Base-by-base conservation (phyloP, 2,888 invertebrate genomes). In the Atethmia centrago region DNA sequence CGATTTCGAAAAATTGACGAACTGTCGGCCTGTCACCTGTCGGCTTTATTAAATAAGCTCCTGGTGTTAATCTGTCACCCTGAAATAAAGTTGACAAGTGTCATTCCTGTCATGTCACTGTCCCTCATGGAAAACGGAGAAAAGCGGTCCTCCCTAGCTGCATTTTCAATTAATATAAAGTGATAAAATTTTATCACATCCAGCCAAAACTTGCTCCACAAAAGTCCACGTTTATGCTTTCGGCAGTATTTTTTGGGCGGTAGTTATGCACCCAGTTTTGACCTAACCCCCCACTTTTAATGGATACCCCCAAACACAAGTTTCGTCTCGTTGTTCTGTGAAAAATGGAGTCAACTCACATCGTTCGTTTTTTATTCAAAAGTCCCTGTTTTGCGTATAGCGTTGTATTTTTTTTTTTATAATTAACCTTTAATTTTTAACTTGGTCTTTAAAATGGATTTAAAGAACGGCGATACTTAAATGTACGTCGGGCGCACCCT, bases 251-350 rank as follows among this genome's bases (percentile, higher is more conserved):
- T 59, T 85, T 84, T 77, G 49, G 61, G 45, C 16, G 28, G 58
- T 70, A 62, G 65, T 72, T 68, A 7, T 51, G 72, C 62, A 36
- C 58, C 53, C 61, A 58, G 66, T 78, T 84, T 69, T 74, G 71
- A 72, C 77, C 66, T 56, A 45, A 68, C 76, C 66, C 64, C 56
- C 70, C 53, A 69, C 56, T 85, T 73, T 85, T 80, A 86, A 83
- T 78, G 86, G 72, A 74, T 80, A 82, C 56, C 56, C 69, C 74
- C 63, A 80, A 84, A 75, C 65, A 74, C 65, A 53, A 66, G 75
- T 74, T 70, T 59, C 12, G 31, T 67, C 67, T 65, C 49, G 72
- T 66, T 71, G 65, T 49, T 61, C 51, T 59, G 55, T 85, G 58
- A 74, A 73, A 79, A 77, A 80, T 76, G 61, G 66, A 70, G 56